Evolutionary conservation across 2,888 invertebrate genomes (phyloP).

Genomic region (Lacanobia oleracea): DNA sequence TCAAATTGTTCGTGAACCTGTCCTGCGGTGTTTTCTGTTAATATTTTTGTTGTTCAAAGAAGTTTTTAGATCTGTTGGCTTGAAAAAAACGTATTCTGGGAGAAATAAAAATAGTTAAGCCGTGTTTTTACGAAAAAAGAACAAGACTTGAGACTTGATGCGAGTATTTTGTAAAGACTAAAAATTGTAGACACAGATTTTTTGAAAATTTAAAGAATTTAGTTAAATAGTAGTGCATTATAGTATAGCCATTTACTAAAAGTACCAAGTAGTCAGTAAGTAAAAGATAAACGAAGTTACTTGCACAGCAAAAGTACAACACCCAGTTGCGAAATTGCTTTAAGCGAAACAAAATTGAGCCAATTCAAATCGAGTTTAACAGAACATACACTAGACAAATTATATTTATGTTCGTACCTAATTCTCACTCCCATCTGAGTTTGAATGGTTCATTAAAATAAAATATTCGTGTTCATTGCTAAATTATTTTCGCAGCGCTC

Average conservation of each 20-base stretch:
- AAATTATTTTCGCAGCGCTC: constrained; percentile 61
- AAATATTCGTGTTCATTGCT: constrained; percentile 60
- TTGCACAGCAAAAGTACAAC: constrained; percentile 8
- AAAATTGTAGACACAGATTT: too few relatives aligned
- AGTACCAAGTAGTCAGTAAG: neutral
- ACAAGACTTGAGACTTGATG: neutral
- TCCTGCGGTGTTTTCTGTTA: constrained; percentile 45
- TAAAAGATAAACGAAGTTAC: neutral
- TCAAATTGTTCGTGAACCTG: constrained; percentile 71
- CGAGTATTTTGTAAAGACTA: neutral
- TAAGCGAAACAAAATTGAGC: constrained; percentile 17
- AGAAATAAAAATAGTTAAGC: neutral
- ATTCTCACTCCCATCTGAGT: constrained; percentile 47
- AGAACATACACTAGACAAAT: constrained; percentile 36
- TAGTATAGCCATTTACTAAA: too few relatives aligned
- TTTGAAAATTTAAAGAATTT: too few relatives aligned
- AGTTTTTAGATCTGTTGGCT: constrained; percentile 25
- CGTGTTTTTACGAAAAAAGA: neutral
- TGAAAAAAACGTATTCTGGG: neutral
- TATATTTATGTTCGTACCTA: constrained; percentile 30
- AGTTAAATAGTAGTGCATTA: too few relatives aligned
- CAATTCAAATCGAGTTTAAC: constrained; percentile 47
- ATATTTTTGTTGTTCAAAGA: constrained; percentile 37
- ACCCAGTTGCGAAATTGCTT: constrained; percentile 19
- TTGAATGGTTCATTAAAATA: constrained; percentile 60